Evolutionary conservation across 2,888 invertebrate genomes (phyloP), one percentile per base, ranked within the genome.

Genomic region (Phragmatobia fuliginosa): DNA sequence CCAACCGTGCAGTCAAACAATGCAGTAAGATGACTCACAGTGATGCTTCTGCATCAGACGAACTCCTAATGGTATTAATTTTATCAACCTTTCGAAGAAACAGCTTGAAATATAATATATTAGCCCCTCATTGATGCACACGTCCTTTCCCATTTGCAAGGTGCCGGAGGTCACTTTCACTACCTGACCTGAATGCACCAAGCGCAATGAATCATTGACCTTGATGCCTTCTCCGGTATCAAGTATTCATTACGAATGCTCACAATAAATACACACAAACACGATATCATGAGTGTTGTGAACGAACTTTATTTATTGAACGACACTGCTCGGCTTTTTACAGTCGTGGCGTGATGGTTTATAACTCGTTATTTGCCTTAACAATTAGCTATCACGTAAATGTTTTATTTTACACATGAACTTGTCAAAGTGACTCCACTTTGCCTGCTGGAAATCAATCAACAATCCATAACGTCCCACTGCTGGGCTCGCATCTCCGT

Each of bases 161-260:
- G 8, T 41, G 18, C 18, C 33, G 7, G 45, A 36, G 66, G 49
- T 60, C 60, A 66, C 66, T 66, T 66, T 66, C 66, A 18, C 66
- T 49, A 36, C 21, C 8, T 18, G 45, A 49, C 59, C 31, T 49
- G 16, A 31, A 66, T 66, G 33, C 16, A 11, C 21, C 14, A 21
- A 63, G n/a, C 31, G 49, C 45, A 38, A 18, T 28, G 33, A 59
- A 33, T 45, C 59, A 18, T 7, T 60, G 66, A 66, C 60, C 66
- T 60, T 60, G 49, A 66, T 60, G 32, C 38, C 41, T 38, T 38
- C 52, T 36, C 36, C 56, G 49, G 28, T 41, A 59, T 21, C 38
- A 8, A 28, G 21, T 38, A 41, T 38, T 28, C 14, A 49, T 49
- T 52, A 52, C 49, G 14, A 36, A 56, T 33, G 56, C 28, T 56